phyloP scores from a whole-genome alignment of 2,797 vertebrate species.

The Acanthiza pusilla region DNA sequence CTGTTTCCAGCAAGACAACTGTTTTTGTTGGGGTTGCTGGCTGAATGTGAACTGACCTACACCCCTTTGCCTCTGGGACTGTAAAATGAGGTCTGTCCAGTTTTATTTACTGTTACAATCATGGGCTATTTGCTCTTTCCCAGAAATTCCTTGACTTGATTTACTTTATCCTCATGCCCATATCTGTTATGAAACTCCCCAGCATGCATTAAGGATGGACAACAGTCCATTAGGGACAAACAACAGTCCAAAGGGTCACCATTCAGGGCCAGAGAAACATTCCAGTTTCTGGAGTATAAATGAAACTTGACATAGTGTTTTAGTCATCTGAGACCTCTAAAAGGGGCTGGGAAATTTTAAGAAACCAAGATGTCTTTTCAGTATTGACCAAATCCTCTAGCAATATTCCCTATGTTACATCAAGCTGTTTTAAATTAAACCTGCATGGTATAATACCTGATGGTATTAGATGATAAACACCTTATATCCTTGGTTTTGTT shows the following conservation, averaged over 20 bases:
- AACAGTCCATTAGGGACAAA: neutral
- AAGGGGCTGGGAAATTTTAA: neutral
- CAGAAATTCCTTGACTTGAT: neutral
- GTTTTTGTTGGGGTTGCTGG: neutral
- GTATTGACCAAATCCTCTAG: neutral
- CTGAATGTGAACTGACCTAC: neutral
- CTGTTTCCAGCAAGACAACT: neutral
- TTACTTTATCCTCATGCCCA: neutral
- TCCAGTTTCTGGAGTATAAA: neutral
- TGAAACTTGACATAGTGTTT: neutral
- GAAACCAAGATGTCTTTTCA: neutral
- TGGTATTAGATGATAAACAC: neutral
- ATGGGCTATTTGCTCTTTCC: neutral
- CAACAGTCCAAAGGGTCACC: neutral
- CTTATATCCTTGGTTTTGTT: neutral
- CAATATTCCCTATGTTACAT: neutral
- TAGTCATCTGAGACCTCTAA: neutral
- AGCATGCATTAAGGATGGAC: neutral
- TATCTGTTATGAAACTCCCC: constrained; percentile 16
- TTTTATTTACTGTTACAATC: neutral
- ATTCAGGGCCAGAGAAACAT: neutral
- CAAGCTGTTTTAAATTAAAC: neutral
- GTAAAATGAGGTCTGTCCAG: neutral
- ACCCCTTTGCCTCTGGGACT: neutral
- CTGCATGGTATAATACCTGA: neutral